Conservation (phyloP, 2,888 invertebrate genomes). For the Rhingia campestris region DNA sequence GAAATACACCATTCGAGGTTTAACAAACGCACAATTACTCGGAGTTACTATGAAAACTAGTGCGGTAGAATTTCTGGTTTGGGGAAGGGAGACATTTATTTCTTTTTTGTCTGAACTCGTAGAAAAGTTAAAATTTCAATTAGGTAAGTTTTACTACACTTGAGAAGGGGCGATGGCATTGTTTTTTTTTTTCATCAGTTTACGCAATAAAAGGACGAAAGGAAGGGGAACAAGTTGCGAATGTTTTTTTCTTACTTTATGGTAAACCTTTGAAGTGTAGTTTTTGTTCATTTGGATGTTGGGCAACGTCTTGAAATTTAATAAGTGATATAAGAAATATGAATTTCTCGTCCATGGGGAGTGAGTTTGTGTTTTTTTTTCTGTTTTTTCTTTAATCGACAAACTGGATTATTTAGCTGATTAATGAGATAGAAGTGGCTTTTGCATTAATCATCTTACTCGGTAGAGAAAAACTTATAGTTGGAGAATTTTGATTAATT, state of each 20-base stretch:
- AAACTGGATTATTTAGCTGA: conserved; percentile 50
- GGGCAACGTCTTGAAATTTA: no score
- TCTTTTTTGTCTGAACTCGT: conserved; percentile 5
- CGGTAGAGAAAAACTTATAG: background rate
- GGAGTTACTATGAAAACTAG: background rate
- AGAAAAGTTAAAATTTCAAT: conserved; percentile 68
- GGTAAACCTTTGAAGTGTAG: conserved; percentile 17
- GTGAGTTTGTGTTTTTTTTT: conserved; percentile 2
- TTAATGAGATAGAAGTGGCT: conserved; percentile 54
- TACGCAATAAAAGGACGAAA: conserved; percentile 12
- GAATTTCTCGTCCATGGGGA: conserved; percentile 26
- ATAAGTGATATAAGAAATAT: background rate
- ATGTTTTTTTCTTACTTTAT: conserved; percentile 34
- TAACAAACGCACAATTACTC: background rate
- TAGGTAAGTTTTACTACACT: conserved; percentile 54
- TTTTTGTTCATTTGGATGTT: background rate
- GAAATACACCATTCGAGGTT: conserved; percentile 8
- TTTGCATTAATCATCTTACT: conserved; percentile 33
- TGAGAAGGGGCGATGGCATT: conserved; percentile 23
- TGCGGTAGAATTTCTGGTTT: background rate
- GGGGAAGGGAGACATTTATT: background rate
- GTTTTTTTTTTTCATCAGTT: conserved; percentile 6
- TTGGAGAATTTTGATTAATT: conserved; percentile 29
- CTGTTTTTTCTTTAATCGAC: background rate
- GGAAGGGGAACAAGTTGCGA: background rate